These are phyloP conservation scores for Pemphigus obesinymphae DNA, from an alignment of 1,140 invertebrate species.

Conservation along the genomic window DNA sequence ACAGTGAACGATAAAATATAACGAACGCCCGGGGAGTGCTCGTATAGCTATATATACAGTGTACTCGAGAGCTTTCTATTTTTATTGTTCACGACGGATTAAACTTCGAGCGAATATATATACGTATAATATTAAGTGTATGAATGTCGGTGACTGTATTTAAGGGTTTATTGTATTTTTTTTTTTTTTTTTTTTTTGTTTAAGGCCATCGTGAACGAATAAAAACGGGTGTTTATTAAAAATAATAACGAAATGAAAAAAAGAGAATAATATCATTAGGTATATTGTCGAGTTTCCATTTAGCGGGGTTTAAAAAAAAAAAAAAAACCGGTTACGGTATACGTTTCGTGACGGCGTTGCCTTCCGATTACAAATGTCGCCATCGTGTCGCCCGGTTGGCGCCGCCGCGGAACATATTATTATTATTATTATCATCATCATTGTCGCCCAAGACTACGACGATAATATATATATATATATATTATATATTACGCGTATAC, in stretches of 20 bases:
- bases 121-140: no score
- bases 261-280: not conserved
- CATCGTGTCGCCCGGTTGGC: slow-evolving; percentile 36
- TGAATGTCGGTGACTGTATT: slow-evolving; percentile 9
- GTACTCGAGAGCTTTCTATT: not conserved
- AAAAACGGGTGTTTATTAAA: not conserved
- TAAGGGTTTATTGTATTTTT: not conserved
- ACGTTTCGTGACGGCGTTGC: slow-evolving; percentile 10
- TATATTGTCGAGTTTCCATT: slow-evolving; percentile 29
- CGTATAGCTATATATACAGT: not conserved
- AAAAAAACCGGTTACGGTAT: slow-evolving; percentile 14
- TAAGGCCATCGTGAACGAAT: not conserved
- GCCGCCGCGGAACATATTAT: not conserved
- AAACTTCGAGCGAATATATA: not conserved
- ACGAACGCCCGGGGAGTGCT: not conserved
- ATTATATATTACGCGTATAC: not conserved
- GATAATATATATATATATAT: not conserved
- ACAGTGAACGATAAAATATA: not conserved
- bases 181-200: no score
- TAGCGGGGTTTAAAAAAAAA: not conserved
- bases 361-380: slow-evolving; percentile 40
- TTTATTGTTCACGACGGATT: not conserved
- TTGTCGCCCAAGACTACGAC: not conserved
- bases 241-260: not conserved
- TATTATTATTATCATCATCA: not conserved